A percentile compares a stretch with the other conserved stretches of the same genome.
These are phyloP conservation scores for Heliocidaris erythrogramma DNA, from an alignment of 35 echinoderm and acorn worm species.

Conservation along the genomic window DNA sequence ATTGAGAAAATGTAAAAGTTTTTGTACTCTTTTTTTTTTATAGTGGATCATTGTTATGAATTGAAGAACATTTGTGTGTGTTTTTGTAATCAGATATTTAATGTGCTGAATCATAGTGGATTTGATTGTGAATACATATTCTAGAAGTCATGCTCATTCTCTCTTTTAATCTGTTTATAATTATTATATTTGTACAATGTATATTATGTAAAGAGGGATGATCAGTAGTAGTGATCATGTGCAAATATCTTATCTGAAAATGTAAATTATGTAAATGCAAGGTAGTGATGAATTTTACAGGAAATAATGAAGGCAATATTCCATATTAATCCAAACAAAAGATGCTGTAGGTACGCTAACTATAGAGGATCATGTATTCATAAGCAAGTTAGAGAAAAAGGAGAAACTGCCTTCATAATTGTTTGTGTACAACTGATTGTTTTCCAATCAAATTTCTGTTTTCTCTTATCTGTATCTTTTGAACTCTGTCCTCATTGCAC, in stretches of 20 bases:
- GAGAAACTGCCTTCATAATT: background rate
- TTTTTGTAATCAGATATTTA: background rate
- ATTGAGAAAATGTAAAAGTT: background rate
- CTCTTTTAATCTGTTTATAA: background rate
- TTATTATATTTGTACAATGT: background rate
- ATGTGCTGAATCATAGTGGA: background rate
- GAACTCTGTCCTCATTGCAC: no score
- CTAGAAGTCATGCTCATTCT: background rate
- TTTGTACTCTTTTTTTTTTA: background rate
- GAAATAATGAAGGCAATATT: background rate
- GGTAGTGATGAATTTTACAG: background rate
- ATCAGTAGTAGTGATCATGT: background rate
- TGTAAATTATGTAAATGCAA: background rate
- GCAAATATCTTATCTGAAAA: constrained; percentile 5
- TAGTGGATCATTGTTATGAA: background rate
- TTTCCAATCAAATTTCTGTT: background rate
- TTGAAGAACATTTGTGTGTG: background rate
- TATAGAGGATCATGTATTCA: background rate
- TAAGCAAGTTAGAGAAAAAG: background rate
- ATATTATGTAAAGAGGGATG: background rate
- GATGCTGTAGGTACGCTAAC: background rate
- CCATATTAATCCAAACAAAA: background rate
- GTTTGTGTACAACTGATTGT: background rate
- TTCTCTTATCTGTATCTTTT: no score
- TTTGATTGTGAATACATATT: background rate